Evolutionary conservation across 2,888 invertebrate genomes (phyloP).

Genomic region (Dryocosmus kuriphilus): DNA sequence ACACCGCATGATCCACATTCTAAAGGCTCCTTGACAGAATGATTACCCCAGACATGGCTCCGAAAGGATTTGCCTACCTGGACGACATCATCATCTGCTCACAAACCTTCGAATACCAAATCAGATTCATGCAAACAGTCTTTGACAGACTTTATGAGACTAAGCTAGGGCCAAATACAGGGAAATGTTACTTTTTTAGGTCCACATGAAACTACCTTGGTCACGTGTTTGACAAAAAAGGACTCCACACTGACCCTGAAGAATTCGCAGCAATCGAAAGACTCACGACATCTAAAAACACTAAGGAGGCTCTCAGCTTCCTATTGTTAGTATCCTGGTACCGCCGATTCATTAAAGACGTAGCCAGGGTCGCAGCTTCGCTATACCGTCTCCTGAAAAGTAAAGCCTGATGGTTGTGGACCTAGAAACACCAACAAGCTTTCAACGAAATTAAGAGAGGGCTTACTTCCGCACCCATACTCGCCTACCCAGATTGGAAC

Average conservation of each 20-base stretch:
- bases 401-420: not conserved
- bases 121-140: constrained; percentile 46
- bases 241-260: constrained; percentile 19
- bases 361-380: too few relatives aligned
- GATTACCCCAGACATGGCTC: not conserved
- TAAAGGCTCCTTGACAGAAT: constrained; percentile 57
- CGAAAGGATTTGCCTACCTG: constrained; percentile 32
- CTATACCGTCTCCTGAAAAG: not conserved
- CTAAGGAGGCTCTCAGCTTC: not conserved
- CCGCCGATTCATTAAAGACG: too few relatives aligned
- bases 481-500: too few relatives aligned
- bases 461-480: too few relatives aligned
- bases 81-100: too few relatives aligned
- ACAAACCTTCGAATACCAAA: constrained; percentile 2
- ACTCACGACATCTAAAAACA: not conserved
- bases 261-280: not conserved
- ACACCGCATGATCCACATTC: constrained; percentile 63
- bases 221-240: constrained; percentile 36
- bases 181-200: constrained; percentile 61
- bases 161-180: constrained; percentile 54
- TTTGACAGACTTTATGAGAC: constrained; percentile 56
- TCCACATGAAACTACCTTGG: constrained; percentile 53
- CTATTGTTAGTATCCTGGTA: constrained; percentile 24
- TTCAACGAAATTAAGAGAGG: not conserved
- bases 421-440: not conserved